Conservation (phyloP, 2,113 vertebrate genomes). For the Uropsilus gracilis region DNA sequence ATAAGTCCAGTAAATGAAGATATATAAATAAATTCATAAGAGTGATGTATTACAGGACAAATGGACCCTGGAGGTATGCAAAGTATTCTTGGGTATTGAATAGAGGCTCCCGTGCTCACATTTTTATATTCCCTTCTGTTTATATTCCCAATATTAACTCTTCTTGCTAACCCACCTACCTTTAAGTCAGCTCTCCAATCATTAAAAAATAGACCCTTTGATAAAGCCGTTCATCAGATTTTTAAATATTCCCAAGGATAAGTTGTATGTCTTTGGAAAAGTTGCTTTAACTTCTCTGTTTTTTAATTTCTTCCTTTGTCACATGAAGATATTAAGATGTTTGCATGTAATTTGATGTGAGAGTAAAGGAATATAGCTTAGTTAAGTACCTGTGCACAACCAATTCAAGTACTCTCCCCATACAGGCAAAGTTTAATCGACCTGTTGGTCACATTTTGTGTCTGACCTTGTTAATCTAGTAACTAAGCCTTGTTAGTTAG, state of each 20-base stretch:
- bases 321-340: not conserved
- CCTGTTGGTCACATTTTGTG: not conserved
- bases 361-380: not conserved
- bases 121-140: not conserved
- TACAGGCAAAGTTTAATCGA: not conserved
- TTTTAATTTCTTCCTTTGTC: not conserved
- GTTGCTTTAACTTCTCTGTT: not conserved
- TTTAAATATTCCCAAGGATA: not conserved
- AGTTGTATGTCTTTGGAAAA: not conserved
- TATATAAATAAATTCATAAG: not conserved
- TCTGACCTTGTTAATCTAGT: not conserved
- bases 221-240: not conserved
- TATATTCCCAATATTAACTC: not conserved
- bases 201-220: not conserved
- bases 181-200: not conserved
- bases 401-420: not conserved
- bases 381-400: not conserved
- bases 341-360: not conserved
- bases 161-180: not conserved
- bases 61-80: accelerated
- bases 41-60: not conserved
- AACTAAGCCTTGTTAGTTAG: no score
- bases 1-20: not conserved
- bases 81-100: not conserved
- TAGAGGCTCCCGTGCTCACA: not conserved